Evolutionary conservation across 2,797 vertebrate genomes (phyloP).

Genomic region (Gymnocypris eckloni): DNA sequence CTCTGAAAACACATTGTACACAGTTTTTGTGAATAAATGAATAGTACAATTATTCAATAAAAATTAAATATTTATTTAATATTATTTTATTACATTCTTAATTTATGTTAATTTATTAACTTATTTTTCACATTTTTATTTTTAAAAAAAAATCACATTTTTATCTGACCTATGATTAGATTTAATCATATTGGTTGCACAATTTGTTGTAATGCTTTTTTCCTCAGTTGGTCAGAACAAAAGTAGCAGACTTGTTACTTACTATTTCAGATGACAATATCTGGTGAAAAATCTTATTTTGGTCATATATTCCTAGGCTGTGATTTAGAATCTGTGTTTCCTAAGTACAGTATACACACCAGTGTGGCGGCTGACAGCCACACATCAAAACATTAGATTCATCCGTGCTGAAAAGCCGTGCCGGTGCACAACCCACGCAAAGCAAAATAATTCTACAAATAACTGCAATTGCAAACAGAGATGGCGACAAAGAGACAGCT

Average conservation of each 20-base stretch:
- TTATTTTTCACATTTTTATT: neutral
- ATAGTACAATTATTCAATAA: neutral
- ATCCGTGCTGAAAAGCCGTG: neutral
- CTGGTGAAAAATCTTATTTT: neutral
- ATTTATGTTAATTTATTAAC: neutral
- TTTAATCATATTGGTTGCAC: neutral
- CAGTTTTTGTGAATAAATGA: neutral
- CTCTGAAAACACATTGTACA: neutral
- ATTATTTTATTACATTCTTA: neutral
- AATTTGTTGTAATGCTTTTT: neutral
- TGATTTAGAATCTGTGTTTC: neutral
- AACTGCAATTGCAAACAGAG: neutral
- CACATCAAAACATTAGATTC: neutral
- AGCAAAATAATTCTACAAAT: neutral
- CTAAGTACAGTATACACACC: neutral
- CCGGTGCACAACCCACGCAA: neutral
- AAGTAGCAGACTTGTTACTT: neutral
- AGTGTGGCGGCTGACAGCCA: neutral
- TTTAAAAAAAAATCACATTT: too few species aligned
- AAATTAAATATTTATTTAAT: neutral
- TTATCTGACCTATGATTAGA: too few species aligned
- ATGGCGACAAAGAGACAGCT: neutral
- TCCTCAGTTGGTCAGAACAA: neutral
- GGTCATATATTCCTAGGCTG: neutral
- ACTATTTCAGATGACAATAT: neutral